phyloP scores from a whole-genome alignment of 1,140 invertebrate genomes.

The Eurytemora carolleeae region DNA sequence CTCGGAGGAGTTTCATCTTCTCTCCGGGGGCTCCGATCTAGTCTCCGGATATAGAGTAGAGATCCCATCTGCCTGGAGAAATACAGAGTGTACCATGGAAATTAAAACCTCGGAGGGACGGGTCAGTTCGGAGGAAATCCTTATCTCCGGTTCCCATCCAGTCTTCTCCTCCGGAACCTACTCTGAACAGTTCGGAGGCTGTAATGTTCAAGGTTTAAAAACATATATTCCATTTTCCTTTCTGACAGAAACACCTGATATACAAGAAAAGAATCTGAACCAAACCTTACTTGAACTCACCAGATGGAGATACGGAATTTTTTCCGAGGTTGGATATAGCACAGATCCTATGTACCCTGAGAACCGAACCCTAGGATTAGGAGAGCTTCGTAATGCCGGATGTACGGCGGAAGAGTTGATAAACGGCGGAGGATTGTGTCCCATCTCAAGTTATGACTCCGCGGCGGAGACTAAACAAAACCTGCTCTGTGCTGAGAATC shows the following conservation, averaged over 20 bases:
- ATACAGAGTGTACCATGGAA: not conserved
- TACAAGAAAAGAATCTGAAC: not conserved
- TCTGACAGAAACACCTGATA: not conserved
- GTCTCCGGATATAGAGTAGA: not conserved
- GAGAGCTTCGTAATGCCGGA: not conserved
- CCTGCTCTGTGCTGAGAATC: conserved; percentile 14
- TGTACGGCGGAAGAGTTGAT: not conserved
- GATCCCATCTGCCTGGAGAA: not conserved
- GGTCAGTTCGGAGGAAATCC: not conserved
- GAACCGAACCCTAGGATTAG: not conserved
- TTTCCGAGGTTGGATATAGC: not conserved
- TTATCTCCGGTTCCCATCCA: not conserved
- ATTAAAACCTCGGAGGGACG: not conserved
- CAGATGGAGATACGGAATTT: conserved; percentile 4
- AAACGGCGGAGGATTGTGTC: not conserved
- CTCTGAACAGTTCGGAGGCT: not conserved
- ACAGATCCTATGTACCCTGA: not conserved
- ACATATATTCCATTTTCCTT: not conserved
- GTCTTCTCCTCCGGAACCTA: not conserved
- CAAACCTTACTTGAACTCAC: not conserved
- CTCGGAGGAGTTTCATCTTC: too few species aligned
- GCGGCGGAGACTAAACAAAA: conserved; percentile 15
- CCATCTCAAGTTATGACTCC: conserved; percentile 4
- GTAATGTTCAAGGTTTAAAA: not conserved
- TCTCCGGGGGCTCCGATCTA: too few species aligned